These are phyloP conservation scores for Acridotheres tristis DNA, from an alignment of 2,797 vertebrate genomes.

Conservation along the genomic window DNA sequence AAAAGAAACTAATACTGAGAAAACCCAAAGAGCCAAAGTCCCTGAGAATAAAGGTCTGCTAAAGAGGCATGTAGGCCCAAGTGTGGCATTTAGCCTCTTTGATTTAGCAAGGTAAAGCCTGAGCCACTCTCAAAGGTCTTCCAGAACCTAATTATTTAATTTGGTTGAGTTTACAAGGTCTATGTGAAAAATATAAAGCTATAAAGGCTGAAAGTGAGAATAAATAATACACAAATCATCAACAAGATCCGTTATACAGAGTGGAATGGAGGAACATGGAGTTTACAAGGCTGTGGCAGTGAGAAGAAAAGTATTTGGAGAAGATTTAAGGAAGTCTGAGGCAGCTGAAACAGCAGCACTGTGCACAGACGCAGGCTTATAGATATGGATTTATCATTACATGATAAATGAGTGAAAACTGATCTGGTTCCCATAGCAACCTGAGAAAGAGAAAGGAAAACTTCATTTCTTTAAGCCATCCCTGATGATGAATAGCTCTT, in stretches of 20 bases:
- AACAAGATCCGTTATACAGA: neutral
- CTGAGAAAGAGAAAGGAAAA: slow-evolving; percentile 58
- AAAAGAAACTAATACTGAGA: neutral
- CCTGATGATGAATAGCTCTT: slow-evolving; percentile 49
- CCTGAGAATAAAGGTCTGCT: neutral
- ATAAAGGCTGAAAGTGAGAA: neutral
- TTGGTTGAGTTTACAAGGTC: neutral
- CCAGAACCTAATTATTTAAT: neutral
- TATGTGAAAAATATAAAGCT: neutral
- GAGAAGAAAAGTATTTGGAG: neutral
- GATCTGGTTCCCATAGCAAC: slow-evolving; percentile 41
- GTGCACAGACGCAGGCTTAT: neutral
- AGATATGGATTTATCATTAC: neutral
- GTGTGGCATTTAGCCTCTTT: neutral
- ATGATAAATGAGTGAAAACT: slow-evolving; percentile 56
- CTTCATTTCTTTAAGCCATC: slow-evolving; percentile 49
- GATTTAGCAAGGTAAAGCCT: neutral
- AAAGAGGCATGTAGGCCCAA: neutral
- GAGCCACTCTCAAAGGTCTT: neutral
- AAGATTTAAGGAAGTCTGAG: slow-evolving; percentile 29
- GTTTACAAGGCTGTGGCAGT: neutral
- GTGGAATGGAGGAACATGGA: neutral
- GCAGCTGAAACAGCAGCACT: neutral
- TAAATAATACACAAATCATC: neutral
- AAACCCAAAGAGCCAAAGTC: neutral